Evolutionary conservation across 2,888 invertebrate species (phyloP).

Genomic region (Piscicola geometra): DNA sequence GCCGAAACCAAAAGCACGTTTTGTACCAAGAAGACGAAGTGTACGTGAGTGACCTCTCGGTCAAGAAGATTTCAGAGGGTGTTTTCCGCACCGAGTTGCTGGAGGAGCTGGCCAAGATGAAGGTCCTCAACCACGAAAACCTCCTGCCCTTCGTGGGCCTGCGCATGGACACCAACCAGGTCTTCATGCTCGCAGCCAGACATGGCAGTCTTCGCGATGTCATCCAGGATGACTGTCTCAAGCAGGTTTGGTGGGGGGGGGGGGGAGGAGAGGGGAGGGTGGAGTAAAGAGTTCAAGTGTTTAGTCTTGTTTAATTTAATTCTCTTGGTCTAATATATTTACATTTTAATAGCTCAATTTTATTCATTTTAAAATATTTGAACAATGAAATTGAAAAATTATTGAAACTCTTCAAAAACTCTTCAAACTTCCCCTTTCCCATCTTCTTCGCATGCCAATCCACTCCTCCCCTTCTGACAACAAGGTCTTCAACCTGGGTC

Average conservation of each 20-base stretch:
- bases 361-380: too few relatives aligned
- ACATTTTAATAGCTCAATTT: too few relatives aligned
- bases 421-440: too few relatives aligned
- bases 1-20: not conserved
- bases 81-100: conserved; percentile 5
- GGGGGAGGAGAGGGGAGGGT: too few relatives aligned
- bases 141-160: conserved; percentile 34
- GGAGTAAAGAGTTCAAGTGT: too few relatives aligned
- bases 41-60: not conserved
- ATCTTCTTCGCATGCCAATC: too few relatives aligned
- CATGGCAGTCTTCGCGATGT: conserved; percentile 35
- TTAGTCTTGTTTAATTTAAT: too few relatives aligned
- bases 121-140: conserved; percentile 36
- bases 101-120: conserved; percentile 31
- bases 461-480: not conserved
- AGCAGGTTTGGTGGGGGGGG: conserved; percentile 4
- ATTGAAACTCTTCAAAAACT: too few relatives aligned
- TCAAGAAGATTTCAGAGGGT: not conserved
- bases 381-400: too few relatives aligned
- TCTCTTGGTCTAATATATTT: too few relatives aligned
- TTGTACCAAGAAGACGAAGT: conserved; percentile 26
- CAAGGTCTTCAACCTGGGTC: conserved; percentile 29
- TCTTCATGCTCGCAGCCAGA: conserved; percentile 29
- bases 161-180: conserved; percentile 7
- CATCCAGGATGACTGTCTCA: conserved; percentile 28